phyloP scores from a whole-genome alignment of 2,113 vertebrate species.

The Struthio camelus region DNA sequence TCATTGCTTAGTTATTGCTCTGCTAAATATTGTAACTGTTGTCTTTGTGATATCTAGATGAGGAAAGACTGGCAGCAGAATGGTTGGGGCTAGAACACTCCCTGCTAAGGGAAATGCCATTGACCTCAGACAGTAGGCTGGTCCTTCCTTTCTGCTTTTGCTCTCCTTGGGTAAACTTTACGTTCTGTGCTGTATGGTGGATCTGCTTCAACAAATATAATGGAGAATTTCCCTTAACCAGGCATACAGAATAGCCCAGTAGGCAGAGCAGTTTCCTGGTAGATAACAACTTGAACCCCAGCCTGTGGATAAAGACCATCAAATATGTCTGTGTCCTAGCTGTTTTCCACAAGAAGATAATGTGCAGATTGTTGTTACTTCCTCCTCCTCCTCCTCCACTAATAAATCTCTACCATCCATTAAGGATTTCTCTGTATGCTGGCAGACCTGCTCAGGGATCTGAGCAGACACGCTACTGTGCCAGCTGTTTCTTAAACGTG shows the following conservation, averaged over 20 bases:
- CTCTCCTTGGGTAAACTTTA: not conserved
- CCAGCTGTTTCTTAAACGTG: not conserved
- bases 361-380: not conserved
- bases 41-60: not conserved
- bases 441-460: not conserved
- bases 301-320: not conserved
- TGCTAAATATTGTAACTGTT: not conserved
- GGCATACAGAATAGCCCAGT: not conserved
- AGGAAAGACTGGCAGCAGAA: not conserved
- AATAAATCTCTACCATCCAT: not conserved
- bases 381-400: not conserved
- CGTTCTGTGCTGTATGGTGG: not conserved
- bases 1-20: not conserved
- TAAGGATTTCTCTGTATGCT: not conserved
- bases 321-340: rapidly evolving
- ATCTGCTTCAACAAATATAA: not conserved
- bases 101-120: not conserved
- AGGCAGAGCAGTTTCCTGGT: not conserved
- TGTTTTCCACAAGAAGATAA: rapidly evolving
- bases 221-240: not conserved
- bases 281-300: not conserved
- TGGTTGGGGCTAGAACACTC: not conserved
- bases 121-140: not conserved
- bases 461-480: not conserved
- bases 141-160: not conserved